phyloP scores from a whole-genome alignment of 2,888 invertebrate genomes.

The Microplitis deprimator region DNA sequence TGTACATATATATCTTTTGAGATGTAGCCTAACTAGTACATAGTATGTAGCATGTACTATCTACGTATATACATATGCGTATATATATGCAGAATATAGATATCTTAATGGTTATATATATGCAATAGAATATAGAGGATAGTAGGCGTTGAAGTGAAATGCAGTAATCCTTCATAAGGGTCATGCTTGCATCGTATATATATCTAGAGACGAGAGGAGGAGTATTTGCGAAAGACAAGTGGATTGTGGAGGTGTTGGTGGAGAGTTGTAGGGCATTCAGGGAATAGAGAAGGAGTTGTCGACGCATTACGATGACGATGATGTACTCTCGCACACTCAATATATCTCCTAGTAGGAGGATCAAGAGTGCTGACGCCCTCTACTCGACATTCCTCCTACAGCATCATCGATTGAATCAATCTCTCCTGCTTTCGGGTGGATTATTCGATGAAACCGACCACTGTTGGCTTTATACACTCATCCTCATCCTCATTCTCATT shows the following conservation, averaged over 20 bases:
- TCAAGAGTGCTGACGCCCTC: conserved; percentile 4
- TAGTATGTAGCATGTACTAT: neutral
- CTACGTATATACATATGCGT: neutral
- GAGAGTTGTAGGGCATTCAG: neutral
- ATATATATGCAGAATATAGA: neutral
- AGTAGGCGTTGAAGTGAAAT: conserved; percentile 5
- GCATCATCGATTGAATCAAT: conserved; percentile 29
- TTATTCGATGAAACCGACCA: conserved; percentile 17
- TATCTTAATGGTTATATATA: neutral
- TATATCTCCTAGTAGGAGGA: conserved; percentile 17
- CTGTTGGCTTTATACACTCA: neutral
- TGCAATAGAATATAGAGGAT: neutral
- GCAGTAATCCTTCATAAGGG: neutral
- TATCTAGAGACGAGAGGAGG: neutral
- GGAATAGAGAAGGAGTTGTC: conserved; percentile 5
- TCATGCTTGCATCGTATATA: neutral
- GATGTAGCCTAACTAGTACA: neutral
- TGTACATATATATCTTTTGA: conserved; percentile 5
- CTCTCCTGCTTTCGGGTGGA: conserved; percentile 10
- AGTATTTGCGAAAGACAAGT: conserved; percentile 12
- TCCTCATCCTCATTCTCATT: neutral
- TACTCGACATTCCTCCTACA: conserved; percentile 7
- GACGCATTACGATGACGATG: conserved; percentile 22
- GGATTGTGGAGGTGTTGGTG: conserved; percentile 28
- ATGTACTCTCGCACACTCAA: conserved; percentile 21